phyloP scores from a whole-genome alignment of 2,888 invertebrate genomes.

The Drosophila kanekoi region DNA sequence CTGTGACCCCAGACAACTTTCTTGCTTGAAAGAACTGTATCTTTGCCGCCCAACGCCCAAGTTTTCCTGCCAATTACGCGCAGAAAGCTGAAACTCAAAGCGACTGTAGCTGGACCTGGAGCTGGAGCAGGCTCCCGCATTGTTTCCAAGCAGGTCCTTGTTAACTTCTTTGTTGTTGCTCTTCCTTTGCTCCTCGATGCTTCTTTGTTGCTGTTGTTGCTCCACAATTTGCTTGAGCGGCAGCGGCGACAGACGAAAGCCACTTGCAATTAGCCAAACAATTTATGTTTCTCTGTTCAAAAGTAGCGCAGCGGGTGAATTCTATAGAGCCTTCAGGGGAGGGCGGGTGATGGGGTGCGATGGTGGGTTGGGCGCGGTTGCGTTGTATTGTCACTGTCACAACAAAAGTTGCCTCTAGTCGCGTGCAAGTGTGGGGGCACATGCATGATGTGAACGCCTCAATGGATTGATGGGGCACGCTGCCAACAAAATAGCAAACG shows the following conservation, averaged over 20 bases:
- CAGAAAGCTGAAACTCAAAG: constrained; percentile 45
- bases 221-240: constrained; percentile 12
- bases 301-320: constrained; percentile 25
- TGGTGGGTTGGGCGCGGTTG: not conserved
- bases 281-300: constrained; percentile 69
- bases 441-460: constrained; percentile 39
- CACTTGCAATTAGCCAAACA: constrained; percentile 77
- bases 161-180: constrained; percentile 11
- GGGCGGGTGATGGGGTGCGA: not conserved
- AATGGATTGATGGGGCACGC: constrained; percentile 53
- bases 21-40: not conserved
- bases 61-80: constrained; percentile 66
- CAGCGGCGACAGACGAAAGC: constrained; percentile 35
- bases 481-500: constrained; percentile 34
- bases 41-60: constrained; percentile 3
- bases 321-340: not conserved
- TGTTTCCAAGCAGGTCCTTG: constrained; percentile 26
- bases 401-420: constrained; percentile 24
- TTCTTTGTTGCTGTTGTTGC: constrained; percentile 7
- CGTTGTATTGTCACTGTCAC: constrained; percentile 28
- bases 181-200: not conserved
- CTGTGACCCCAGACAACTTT: constrained; percentile 2
- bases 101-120: constrained; percentile 6
- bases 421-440: not conserved
- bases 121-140: constrained; percentile 7